phyloP scores from a whole-genome alignment of 2,888 invertebrate species.

The Drosophila greeni region DNA sequence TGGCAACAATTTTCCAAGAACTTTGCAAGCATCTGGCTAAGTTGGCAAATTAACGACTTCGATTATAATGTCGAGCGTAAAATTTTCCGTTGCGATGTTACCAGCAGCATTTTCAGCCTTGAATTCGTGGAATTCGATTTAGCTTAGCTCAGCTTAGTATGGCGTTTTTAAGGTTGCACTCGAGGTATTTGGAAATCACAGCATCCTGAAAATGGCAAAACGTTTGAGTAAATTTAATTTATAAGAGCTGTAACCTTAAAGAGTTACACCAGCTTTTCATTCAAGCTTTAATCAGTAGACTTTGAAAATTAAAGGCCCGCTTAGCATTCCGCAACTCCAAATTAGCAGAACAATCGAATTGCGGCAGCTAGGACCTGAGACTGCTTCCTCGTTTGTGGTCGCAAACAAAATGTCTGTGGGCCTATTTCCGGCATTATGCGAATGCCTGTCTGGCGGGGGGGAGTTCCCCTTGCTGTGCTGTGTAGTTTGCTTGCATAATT shows the following conservation, averaged over 20 bases:
- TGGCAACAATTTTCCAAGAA: slow-evolving; percentile 10
- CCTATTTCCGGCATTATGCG: slow-evolving; percentile 21
- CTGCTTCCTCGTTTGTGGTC: slow-evolving; percentile 17
- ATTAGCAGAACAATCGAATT: slow-evolving; percentile 38
- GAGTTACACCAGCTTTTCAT: not conserved
- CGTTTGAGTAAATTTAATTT: not conserved
- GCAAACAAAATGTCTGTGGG: slow-evolving; percentile 37
- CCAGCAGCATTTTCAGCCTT: not conserved
- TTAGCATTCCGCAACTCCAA: slow-evolving; percentile 9
- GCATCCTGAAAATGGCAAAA: no score
- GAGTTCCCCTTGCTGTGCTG: not conserved
- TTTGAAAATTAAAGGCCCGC: slow-evolving; percentile 19
- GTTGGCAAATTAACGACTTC: slow-evolving; percentile 26
- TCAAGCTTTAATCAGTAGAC: not conserved
- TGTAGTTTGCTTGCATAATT: slow-evolving; percentile 46
- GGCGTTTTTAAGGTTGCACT: not conserved
- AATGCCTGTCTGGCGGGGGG: slow-evolving; percentile 2
- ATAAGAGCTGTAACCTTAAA: not conserved
- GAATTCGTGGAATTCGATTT: not conserved
- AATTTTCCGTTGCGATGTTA: slow-evolving; percentile 4
- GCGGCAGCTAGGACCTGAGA: not conserved
- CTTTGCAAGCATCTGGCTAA: slow-evolving; percentile 11
- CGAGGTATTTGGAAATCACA: not conserved
- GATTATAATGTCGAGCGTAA: slow-evolving; percentile 16
- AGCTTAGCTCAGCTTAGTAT: not conserved